These are phyloP conservation scores for Callopanchax toddi DNA, from an alignment of 2,113 vertebrate species.

Conservation along the genomic window DNA sequence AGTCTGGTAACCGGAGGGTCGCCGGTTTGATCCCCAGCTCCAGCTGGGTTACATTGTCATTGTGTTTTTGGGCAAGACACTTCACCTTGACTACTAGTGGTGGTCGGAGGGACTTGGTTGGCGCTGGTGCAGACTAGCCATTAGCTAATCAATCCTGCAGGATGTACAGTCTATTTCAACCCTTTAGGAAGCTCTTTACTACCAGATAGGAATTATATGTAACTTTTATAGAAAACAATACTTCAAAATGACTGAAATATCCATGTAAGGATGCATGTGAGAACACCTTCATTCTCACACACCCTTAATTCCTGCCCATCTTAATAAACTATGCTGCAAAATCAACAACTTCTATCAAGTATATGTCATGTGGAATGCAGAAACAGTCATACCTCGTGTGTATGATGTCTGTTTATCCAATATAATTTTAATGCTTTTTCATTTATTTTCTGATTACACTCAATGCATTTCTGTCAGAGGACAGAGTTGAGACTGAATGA, in stretches of 20 bases:
- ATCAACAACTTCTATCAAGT: background rate
- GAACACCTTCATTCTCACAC: background rate
- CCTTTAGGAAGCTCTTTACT: background rate
- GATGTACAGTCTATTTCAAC: no score
- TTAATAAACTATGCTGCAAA: background rate
- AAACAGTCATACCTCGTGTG: background rate
- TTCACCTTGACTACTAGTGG: no score
- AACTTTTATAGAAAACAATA: background rate
- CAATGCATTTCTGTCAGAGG: slow-evolving; percentile 20
- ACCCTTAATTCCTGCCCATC: background rate
- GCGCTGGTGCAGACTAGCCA: no score
- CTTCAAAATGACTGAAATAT: background rate
- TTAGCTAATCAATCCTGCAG: no score
- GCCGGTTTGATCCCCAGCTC: no score
- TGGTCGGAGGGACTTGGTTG: no score
- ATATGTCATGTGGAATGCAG: background rate
- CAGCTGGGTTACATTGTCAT: no score
- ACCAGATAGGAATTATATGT: background rate
- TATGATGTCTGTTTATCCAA: slow-evolving; percentile 2
- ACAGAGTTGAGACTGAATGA: slow-evolving; percentile 53
- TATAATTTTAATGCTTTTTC: slow-evolving; percentile 20
- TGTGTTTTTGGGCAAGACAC: no score
- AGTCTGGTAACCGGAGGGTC: no score
- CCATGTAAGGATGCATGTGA: background rate
- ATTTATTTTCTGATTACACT: slow-evolving; percentile 23